These are phyloP conservation scores for Melanophora roralis DNA, from an alignment of 2,888 invertebrate genomes.

Conservation along the genomic window DNA sequence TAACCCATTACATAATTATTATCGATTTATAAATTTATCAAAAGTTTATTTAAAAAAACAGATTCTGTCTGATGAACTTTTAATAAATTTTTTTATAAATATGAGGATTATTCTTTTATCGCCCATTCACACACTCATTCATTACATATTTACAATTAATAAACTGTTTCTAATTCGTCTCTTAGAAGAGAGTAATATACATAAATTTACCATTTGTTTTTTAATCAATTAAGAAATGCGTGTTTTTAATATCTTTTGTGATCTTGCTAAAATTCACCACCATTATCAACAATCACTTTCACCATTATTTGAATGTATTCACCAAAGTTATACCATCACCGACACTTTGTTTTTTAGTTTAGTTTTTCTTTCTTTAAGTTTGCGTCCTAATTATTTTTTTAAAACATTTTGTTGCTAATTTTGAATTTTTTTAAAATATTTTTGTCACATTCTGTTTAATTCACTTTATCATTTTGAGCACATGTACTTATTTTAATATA, in stretches of 20 bases:
- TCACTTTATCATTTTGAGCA: constrained; percentile 49
- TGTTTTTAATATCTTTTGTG: constrained; percentile 32
- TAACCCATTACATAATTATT: no score
- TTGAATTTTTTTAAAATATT: constrained; percentile 39
- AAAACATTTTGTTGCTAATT: constrained; percentile 17
- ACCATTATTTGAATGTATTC: constrained; percentile 58
- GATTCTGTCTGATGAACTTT: no score
- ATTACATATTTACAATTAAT: constrained; percentile 5
- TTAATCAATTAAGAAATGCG: constrained; percentile 37
- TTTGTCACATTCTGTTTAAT: no score
- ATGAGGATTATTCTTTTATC: not conserved
- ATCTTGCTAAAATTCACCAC: constrained; percentile 26
- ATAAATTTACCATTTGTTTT: constrained; percentile 6
- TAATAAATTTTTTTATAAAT: not conserved
- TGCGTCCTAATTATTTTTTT: constrained; percentile 18
- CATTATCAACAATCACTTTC: constrained; percentile 1
- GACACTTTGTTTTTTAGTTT: constrained; percentile 14
- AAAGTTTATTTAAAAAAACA: no score
- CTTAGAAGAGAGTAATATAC: not conserved
- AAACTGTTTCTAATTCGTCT: constrained; percentile 24
- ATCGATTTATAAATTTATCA: no score
- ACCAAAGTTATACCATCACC: constrained; percentile 36
- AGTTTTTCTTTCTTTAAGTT: constrained; percentile 36
- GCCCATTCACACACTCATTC: not conserved
- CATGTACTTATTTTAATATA: constrained; percentile 12